Percentiles rank a stretch among this genome's conserved stretches.
phyloP scores from a whole-genome alignment of 2,888 invertebrate genomes.

The Tholera decimalis region DNA sequence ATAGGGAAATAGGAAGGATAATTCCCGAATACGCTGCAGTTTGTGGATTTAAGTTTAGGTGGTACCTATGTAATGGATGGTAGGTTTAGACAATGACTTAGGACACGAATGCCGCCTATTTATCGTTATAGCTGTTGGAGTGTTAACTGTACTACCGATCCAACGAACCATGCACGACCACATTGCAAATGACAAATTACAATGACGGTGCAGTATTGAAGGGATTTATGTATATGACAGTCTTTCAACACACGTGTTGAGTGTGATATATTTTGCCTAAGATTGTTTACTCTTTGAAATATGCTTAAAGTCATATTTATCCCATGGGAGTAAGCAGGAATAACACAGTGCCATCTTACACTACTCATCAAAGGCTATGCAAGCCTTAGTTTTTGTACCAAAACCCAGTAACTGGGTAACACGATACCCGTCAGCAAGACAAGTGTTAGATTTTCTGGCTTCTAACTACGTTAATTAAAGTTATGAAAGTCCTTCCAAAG shows the following conservation, averaged over 20 bases:
- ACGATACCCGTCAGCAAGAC: too few species aligned
- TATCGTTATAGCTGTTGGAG: slow-evolving; percentile 39
- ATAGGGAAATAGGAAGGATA: slow-evolving; percentile 86
- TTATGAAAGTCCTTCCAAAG: too few species aligned
- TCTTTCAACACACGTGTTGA: background rate
- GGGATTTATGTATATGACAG: slow-evolving; percentile 1
- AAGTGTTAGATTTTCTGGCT: too few species aligned
- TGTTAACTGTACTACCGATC: slow-evolving; percentile 21
- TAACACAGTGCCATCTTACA: background rate
- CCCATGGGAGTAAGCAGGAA: background rate
- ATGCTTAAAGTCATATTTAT: background rate
- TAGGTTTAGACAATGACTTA: slow-evolving; percentile 73
- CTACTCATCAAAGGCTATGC: too few species aligned
- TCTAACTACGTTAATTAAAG: too few species aligned
- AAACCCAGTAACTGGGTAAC: too few species aligned
- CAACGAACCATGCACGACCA: background rate
- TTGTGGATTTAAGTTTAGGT: slow-evolving; percentile 84
- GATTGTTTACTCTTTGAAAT: too few species aligned
- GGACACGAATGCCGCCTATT: slow-evolving; percentile 42
- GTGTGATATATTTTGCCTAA: too few species aligned
- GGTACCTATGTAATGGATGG: slow-evolving; percentile 83
- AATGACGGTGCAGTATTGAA: slow-evolving; percentile 6
- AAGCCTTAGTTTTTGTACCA: too few species aligned
- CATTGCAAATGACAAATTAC: slow-evolving; percentile 10
- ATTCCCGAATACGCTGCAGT: slow-evolving; percentile 83